Base-by-base conservation (phyloP, 1,140 invertebrate genomes). In the Drepana arcuata region DNA sequence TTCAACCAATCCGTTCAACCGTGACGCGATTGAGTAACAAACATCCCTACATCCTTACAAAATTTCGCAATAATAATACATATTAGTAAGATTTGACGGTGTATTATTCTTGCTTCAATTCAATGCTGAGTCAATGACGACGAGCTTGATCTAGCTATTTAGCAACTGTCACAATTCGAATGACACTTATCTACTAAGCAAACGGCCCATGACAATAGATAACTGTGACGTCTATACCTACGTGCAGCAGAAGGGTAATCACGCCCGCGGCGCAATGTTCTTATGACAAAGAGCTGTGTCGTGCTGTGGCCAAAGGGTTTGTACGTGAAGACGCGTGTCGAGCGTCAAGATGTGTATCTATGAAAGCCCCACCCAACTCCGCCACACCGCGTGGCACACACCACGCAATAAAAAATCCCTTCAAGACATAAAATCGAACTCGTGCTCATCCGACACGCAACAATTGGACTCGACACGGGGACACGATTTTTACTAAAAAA, bases 371-470 rank as follows among this genome's bases (percentile, higher is more conserved):
- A 26, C 24, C 6, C 4, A 18, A 25, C 23, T 29, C 15, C 33
- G 23, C 26, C 40, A 30, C 29, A 41, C 46, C 37, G 48, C 45
- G 43, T 45, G 69, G 65, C 71, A 69, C 73, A 74, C 64, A 74
- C 70, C 63, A 57, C 41, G 48, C 47, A 41, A 69, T 74, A 81
- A 78, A 81, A 81, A 81, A 77, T 73, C 73, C 66, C 70, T 70
- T 60, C 65, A 48, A 38, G 33, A 70, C 70, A 66, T 70, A 73
- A 74, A 75, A 69, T 66, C 56, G 42, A 68, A 66, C 77, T 77
- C 73, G 77, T 81, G 77, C 77, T 70, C 77, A 73, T 74, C 72
- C 68, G 77, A 77, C 70, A 77, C 73, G 77, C 74, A 81, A 79
- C 77, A 79, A 81, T 77, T 78, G 70, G 53, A 78, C 57, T 60